Evolutionary conservation across 2,888 invertebrate species (phyloP), one percentile per base, ranked within the genome.

Genomic region (Napeogenes inachia): DNA sequence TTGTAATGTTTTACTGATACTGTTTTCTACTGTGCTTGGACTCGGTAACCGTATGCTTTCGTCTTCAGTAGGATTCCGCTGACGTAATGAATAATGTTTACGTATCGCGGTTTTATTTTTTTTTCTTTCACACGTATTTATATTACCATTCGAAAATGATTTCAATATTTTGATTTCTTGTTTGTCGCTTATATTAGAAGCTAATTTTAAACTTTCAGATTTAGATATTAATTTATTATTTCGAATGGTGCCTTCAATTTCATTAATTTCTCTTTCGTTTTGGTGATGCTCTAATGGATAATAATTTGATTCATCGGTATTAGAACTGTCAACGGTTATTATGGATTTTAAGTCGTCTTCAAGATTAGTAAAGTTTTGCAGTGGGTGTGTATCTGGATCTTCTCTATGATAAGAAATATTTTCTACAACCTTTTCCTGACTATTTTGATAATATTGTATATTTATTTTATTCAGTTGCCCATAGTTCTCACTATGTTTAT

Each of bases 201-300:
- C 72, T 60, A 86, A 77, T 73, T 82, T 86, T 47, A 87, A 75
- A 73, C 87, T 89, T 73, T 89, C 89, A 4, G 88, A 84, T 76
- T 90, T 90, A 3, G 86, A 84, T 38, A 90, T 85, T 35, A 89
- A 66, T 80, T 90, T 90, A 61, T 89, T 90, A 67, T 89, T 89
- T 69, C 90, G 73, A 67, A 90, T 90, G 10, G 90, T 90, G 63
- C 89, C 89, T 79, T 90, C 90, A 67, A 90, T 90, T 80, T 90
- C 90, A 76, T 90, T 90, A 65, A 90, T 80, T 79, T 90, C 90
- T 69, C 89, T 81, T 79, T 90, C 89, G 81, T 89, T 90, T 76
- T 90, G 89, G 66, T 89, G 90, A 59, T 84, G 83, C 70, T 89
- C 85, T 21, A 80, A 77, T 64, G 77, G 75, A 66, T 80, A 86